These are phyloP conservation scores for Callithrix jacchus DNA, from an alignment of 2,113 vertebrate genomes.

Conservation along the genomic window DNA sequence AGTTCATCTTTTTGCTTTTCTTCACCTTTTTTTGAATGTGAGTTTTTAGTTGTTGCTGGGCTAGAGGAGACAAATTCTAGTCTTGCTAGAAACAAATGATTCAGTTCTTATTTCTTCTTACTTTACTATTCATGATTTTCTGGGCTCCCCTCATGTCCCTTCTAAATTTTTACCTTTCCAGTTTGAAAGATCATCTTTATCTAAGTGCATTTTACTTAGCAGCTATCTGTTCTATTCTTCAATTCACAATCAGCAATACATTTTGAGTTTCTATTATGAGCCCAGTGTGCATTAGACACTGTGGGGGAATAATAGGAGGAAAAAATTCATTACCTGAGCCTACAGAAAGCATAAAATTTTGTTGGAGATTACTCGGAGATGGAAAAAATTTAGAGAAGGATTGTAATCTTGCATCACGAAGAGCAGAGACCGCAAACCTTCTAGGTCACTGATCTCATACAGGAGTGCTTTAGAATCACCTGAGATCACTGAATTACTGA, in stretches of 20 bases:
- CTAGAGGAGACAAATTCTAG: neutral
- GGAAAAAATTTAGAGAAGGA: neutral
- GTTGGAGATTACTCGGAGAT: neutral
- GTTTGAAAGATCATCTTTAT: slow-evolving; percentile 37
- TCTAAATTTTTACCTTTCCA: neutral
- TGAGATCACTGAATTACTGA: slow-evolving; percentile 14
- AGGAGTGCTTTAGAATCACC: neutral
- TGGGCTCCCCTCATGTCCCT: neutral
- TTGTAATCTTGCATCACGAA: slow-evolving; percentile 18
- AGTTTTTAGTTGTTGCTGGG: neutral
- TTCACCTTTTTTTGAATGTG: neutral
- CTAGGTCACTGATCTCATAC: neutral
- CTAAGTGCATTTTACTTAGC: slow-evolving; percentile 13
- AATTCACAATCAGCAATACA: neutral
- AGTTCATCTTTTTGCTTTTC: neutral
- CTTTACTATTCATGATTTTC: neutral
- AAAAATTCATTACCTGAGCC: neutral
- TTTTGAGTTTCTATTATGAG: slow-evolving; percentile 10
- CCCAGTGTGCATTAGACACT: neutral
- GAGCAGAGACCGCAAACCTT: neutral
- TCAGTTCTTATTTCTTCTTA: neutral
- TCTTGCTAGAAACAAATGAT: neutral
- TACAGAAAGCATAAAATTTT: neutral
- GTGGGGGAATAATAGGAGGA: neutral
- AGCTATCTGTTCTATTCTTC: neutral